Conservation (phyloP, 2,888 invertebrate genomes). For the Cheilosia vulpina region DNA sequence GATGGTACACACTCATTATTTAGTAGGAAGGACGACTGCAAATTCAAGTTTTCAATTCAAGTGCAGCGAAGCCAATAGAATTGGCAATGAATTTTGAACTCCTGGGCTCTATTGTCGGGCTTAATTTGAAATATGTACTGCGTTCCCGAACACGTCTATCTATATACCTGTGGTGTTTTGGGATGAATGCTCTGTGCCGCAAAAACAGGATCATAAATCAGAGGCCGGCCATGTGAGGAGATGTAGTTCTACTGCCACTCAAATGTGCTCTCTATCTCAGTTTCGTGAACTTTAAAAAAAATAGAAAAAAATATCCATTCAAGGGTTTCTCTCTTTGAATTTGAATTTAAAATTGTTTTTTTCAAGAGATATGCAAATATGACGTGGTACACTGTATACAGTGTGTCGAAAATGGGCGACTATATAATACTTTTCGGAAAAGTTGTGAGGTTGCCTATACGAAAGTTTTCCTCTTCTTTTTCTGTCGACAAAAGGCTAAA, state of each 20-base stretch:
- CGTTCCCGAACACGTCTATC: neutral
- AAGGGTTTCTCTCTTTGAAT: conserved; percentile 32
- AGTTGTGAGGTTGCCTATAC: neutral
- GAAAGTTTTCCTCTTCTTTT: conserved; percentile 11
- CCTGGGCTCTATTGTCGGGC: conserved; percentile 38
- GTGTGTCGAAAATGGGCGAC: conserved; percentile 48
- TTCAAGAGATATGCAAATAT: conserved; percentile 72
- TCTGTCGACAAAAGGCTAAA: neutral
- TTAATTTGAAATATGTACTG: conserved; percentile 57
- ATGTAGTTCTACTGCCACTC: conserved; percentile 8
- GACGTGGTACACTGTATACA: conserved; percentile 14
- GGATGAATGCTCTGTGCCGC: conserved; percentile 4
- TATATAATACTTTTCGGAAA: conserved; percentile 51
- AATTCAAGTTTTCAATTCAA: conserved; percentile 72
- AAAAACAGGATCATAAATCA: conserved; percentile 66
- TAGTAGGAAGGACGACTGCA: conserved; percentile 57
- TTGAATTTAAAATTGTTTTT: conserved; percentile 67
- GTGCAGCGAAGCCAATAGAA: conserved; percentile 72
- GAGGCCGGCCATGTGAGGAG: conserved; percentile 29
- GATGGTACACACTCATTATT: conserved; percentile 44
- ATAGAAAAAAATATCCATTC: conserved; percentile 10
- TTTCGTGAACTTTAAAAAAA: conserved; percentile 24
- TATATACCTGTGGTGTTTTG: conserved; percentile 16
- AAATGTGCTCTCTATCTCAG: neutral
- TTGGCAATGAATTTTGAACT: conserved; percentile 71